Evolutionary conservation across 1,140 invertebrate genomes (phyloP).

Genomic region (Achroia grisella): DNA sequence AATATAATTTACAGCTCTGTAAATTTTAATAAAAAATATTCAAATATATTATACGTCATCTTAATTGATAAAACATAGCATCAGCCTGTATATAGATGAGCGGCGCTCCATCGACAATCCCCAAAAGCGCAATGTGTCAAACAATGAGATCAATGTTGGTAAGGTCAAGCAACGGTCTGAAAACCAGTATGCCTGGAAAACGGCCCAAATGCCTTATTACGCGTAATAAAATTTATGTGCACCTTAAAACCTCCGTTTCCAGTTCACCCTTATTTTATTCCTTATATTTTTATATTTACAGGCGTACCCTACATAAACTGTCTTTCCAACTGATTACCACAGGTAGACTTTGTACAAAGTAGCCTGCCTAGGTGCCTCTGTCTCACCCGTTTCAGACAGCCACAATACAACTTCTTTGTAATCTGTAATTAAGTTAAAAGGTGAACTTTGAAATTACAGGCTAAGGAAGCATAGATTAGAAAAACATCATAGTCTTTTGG

Average conservation of each 20-base stretch:
- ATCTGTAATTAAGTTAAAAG: too few relatives aligned
- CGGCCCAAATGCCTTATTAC: slow-evolving; percentile 15
- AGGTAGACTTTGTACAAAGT: too few relatives aligned
- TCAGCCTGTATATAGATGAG: slow-evolving; percentile 36
- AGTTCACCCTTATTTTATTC: not conserved
- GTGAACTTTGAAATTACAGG: too few relatives aligned
- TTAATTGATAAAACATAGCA: not conserved
- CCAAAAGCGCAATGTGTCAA: slow-evolving; percentile 51
- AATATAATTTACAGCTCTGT: not conserved
- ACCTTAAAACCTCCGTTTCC: slow-evolving; percentile 26
- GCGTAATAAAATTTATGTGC: slow-evolving; percentile 22
- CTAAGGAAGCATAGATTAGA: too few relatives aligned
- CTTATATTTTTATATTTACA: too few relatives aligned
- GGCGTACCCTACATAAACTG: too few relatives aligned
- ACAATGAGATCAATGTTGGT: slow-evolving; percentile 36
- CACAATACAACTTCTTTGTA: too few relatives aligned
- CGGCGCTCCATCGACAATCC: slow-evolving; percentile 19
- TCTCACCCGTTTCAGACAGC: too few relatives aligned
- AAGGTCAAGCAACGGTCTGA: slow-evolving; percentile 55
- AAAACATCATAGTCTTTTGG: too few relatives aligned
- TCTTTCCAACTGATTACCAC: too few relatives aligned
- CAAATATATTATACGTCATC: not conserved
- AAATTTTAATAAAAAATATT: not conserved
- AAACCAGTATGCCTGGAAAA: slow-evolving; percentile 49
- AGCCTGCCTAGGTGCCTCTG: too few relatives aligned